Percentiles rank a stretch among this genome's conserved stretches.
phyloP scores from a whole-genome alignment of 2,113 vertebrate species.

The Marmota monax region DNA sequence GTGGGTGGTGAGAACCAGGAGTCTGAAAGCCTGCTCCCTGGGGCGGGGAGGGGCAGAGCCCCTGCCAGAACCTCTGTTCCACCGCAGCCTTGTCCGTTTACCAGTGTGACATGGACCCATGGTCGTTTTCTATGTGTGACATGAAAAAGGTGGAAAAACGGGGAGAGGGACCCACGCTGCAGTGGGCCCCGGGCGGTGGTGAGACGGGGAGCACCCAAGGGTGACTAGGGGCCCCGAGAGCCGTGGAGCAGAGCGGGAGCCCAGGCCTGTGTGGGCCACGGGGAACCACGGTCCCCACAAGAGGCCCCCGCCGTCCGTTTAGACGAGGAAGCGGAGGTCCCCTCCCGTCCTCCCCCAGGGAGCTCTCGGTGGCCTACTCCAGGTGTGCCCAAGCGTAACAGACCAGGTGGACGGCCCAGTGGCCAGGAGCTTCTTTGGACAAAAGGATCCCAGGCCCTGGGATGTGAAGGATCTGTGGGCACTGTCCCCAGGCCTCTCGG shows the following conservation, averaged over 20 bases:
- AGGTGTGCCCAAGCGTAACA: fast-evolving
- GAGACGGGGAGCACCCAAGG: fast-evolving
- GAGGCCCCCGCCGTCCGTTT: fast-evolving
- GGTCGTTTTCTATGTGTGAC: background rate
- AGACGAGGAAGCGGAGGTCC: background rate
- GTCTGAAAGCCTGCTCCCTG: fast-evolving
- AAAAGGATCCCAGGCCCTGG: background rate
- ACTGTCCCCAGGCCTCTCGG: background rate
- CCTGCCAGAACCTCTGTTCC: fast-evolving
- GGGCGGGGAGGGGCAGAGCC: background rate
- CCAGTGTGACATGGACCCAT: fast-evolving
- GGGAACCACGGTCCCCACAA: fast-evolving
- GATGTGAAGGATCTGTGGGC: background rate
- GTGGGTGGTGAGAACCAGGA: fast-evolving
- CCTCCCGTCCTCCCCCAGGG: fast-evolving
- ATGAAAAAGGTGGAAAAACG: fast-evolving
- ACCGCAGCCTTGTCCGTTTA: fast-evolving
- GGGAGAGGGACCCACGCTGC: fast-evolving
- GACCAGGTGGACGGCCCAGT: background rate
- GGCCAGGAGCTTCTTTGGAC: background rate
- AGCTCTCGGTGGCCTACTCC: background rate
- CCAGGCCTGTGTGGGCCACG: fast-evolving
- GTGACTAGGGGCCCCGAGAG: fast-evolving
- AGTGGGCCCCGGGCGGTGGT: fast-evolving
- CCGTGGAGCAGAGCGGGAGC: background rate